Percentiles rank a stretch among this genome's conserved stretches.
phyloP scores from a whole-genome alignment of 2,797 vertebrate genomes.

The Pelobates cultripes region DNA sequence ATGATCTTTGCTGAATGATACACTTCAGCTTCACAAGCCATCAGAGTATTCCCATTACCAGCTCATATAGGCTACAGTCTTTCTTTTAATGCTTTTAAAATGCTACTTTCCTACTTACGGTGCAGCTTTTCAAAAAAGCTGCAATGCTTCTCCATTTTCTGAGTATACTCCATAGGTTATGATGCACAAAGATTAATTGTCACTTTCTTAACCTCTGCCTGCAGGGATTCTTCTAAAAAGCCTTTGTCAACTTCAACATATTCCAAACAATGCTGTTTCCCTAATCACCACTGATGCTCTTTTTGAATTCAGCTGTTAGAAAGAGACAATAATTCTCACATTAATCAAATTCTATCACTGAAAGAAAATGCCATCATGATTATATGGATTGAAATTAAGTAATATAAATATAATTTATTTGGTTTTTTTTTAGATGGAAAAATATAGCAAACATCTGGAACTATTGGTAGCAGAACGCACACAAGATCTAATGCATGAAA shows the following conservation, averaged over 20 bases:
- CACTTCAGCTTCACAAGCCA: constrained; percentile 8
- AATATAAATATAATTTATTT: neutral
- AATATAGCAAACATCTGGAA: constrained; percentile 89
- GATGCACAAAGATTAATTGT: constrained; percentile 29
- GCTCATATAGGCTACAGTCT: constrained; percentile 2
- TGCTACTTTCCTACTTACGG: constrained; percentile 18
- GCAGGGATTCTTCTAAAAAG: constrained; percentile 5
- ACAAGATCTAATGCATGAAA: constrained; percentile 84
- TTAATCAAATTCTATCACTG: neutral
- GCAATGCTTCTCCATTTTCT: constrained; percentile 19
- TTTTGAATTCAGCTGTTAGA: neutral
- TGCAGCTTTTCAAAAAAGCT: constrained; percentile 41
- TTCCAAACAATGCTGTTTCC: neutral
- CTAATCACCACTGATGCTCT: neutral
- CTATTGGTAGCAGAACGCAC: constrained; percentile 82
- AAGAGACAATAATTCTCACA: neutral
- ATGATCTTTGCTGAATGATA: constrained; percentile 22
- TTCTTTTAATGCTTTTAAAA: constrained; percentile 25
- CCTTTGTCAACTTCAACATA: neutral
- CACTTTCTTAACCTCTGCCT: constrained; percentile 3
- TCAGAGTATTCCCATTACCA: constrained; percentile 26
- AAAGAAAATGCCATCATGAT: neutral
- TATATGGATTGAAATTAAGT: neutral
- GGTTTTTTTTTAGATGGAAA: constrained; percentile 82
- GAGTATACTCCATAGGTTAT: constrained; percentile 11